phyloP scores from a whole-genome alignment of 2,888 invertebrate species.

The Dryococelus australis region DNA sequence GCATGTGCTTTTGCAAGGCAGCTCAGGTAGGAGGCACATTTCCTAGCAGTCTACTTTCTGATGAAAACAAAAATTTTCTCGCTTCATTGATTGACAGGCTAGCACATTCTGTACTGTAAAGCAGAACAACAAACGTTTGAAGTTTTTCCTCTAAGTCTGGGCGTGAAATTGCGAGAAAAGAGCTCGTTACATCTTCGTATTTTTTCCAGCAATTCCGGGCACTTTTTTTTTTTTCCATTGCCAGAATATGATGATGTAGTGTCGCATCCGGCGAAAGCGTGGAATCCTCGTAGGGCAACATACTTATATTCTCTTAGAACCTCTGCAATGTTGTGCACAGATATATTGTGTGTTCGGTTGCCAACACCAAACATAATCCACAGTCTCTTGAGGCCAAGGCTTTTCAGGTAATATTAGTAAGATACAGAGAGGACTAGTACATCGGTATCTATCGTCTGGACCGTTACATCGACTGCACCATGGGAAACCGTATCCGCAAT shows the following conservation, averaged over 20 bases:
- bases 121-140: not conserved
- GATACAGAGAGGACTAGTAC: not conserved
- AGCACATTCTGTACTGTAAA: conserved; percentile 4
- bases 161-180: not conserved
- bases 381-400: not conserved
- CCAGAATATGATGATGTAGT: not conserved
- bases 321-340: not conserved
- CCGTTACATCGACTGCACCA: not conserved
- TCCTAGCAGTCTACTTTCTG: not conserved
- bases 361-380: conserved; percentile 13
- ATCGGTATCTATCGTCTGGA: not conserved
- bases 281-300: not conserved
- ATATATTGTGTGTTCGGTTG: not conserved
- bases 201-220: not conserved
- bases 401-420: conserved; percentile 17
- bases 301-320: not conserved
- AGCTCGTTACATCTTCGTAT: not conserved
- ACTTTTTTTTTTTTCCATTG: not conserved
- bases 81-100: not conserved
- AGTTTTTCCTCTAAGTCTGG: conserved; percentile 1
- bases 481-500: not conserved
- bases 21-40: not conserved
- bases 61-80: not conserved
- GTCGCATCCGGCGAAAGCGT: not conserved
- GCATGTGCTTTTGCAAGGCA: conserved; percentile 1